Base-by-base conservation (phyloP, 2,797 vertebrate genomes). In the Aselliscus stoliczkanus region DNA sequence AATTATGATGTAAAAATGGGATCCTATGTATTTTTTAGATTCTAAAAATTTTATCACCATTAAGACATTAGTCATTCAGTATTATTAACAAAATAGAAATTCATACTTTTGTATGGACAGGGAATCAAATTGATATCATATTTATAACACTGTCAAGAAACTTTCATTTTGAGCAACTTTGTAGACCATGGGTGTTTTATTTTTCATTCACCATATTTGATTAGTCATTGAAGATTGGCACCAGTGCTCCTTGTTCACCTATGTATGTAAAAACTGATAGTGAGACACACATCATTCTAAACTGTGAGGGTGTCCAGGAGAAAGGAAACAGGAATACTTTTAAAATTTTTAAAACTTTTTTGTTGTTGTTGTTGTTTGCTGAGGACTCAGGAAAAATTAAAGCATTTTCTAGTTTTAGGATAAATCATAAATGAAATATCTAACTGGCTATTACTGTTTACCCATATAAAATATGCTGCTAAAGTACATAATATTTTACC, bases 361-460 rank as follows among this genome's bases (percentile, higher is more conserved):
- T n/a, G n/a, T n/a, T n/a, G 42, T 23, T 62, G 27, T 90, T 75
- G 47, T 60, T 69, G 34, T 96, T 90, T 69, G 88, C 70, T 64
- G 94, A 97, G 97, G 97, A 98, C 97, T 98, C 97, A 97, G 97
- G 97, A 97, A 96, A 50, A 97, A 97, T 95, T 93, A 96, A 94
- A 92, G 65, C 64, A 60, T 95, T 97, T 97, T 97, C 94, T 97
- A 95, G 93, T 98, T 97, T 95, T 94, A 97, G 94, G 79, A 85
- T 85, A 79, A 94, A 94, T 94, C n/a, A 37, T 82, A 90, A 90
- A 87, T 65, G 82, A 93, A 92, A 84, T 65, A 42, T 88, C 50
- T 75, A 94, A 95, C 95, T 97, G 96, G 93, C 95, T 96, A 18
- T 95, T 96, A 97, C 96, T 98, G 97, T 97, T 97, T 91, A 93